Base-by-base conservation (phyloP, 2,888 invertebrate species). In the Thecocarcelia acutangulata region DNA sequence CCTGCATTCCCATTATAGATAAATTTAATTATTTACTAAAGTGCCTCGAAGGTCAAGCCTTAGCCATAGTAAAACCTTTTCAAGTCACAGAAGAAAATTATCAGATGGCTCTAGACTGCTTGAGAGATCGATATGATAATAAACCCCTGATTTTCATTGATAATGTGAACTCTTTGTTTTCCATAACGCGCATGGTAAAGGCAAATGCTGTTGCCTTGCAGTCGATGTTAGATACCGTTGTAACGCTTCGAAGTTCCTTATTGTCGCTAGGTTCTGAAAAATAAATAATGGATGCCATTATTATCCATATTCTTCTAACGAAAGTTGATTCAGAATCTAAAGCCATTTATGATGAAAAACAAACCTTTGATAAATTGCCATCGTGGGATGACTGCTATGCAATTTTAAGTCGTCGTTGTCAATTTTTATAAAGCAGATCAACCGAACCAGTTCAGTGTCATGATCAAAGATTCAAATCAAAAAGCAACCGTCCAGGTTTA, bases 11-110 rank as follows among this genome's bases (percentile, higher is more conserved):
- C 3, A 28, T 6, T 3, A 28, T 28, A 3, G 28, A 28, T 28
- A 28, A 28, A 28, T 28, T 58, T 33, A 70, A 70, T 48, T 70
- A 70, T 12, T 37, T 70, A 1, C 48, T 70, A 15, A 72, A 78
- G 28, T 77, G 72, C 24, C 58, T 68, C 17, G 52, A 52, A 24
- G 78, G 72, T 5, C 78, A 40, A 37, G 78, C 78, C 5, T 64
- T 78, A 50, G 58, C 64, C 4, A 64, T 78, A 6, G 44, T 76
- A 46, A 19, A 77, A 46, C 48, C 40, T 6, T 28, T 28, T 28
- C n/a, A 79, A 37, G 33, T 79, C 9, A 54, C n/a, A 1, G 82
- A 77, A 12, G 74, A 70, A 59, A 82, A 82, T 52, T 79, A 79
- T 52, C 37, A 50, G 28, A 59, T 48, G 19, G 37, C 46, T 11